These are phyloP conservation scores for Chelonoidis abingdonii DNA, from an alignment of 2,113 vertebrate genomes.

Conservation along the genomic window DNA sequence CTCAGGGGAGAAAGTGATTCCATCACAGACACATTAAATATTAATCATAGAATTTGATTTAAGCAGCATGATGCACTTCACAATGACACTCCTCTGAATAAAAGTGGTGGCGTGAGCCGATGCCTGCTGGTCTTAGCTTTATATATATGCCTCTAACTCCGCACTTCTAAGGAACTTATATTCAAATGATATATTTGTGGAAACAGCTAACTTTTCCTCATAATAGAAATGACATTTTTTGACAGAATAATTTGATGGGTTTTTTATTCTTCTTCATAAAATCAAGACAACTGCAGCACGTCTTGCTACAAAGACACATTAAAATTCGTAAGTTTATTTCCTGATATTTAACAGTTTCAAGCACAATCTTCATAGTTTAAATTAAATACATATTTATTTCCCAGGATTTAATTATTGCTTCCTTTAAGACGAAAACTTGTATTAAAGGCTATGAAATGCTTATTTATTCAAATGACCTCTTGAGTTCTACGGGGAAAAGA, in stretches of 20 bases:
- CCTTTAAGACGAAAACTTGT: not conserved
- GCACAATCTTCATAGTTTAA: not conserved
- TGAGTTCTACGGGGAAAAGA: not conserved
- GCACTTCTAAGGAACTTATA: not conserved
- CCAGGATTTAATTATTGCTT: not conserved
- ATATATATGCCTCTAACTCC: not conserved
- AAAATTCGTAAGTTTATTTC: not conserved
- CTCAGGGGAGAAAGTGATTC: slow-evolving; percentile 65
- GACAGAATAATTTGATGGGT: not conserved
- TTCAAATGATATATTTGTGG: slow-evolving; percentile 21
- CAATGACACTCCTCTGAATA: not conserved
- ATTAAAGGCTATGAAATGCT: not conserved
- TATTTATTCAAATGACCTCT: not conserved
- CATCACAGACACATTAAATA: slow-evolving; percentile 66
- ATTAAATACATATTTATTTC: not conserved
- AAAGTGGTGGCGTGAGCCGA: not conserved
- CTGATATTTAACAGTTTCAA: not conserved
- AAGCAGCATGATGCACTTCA: slow-evolving; percentile 33
- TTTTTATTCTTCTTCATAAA: not conserved
- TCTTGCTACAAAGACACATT: not conserved
- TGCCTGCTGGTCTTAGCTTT: slow-evolving; percentile 1
- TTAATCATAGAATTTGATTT: slow-evolving; percentile 63
- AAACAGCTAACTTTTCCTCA: slow-evolving; percentile 55
- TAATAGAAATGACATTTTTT: slow-evolving; percentile 4
- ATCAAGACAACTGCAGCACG: not conserved